Conservation (phyloP, 2,888 invertebrate genomes). For the Apoda limacodes region DNA sequence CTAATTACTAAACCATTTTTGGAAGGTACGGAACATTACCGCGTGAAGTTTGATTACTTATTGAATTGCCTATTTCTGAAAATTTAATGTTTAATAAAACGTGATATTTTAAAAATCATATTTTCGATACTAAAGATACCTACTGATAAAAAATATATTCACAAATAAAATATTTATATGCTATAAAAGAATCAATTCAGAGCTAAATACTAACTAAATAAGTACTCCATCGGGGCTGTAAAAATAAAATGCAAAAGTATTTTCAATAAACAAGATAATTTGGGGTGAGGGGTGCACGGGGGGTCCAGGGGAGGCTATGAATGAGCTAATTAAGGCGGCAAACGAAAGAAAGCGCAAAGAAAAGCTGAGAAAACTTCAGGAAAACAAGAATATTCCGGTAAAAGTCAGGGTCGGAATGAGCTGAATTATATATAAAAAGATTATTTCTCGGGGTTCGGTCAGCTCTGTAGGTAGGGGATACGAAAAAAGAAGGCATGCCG, state of each 20-base stretch:
- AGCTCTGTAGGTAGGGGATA: no score
- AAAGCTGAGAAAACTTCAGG: conserved; percentile 63
- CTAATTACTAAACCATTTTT: no score
- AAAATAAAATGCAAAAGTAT: conserved; percentile 61
- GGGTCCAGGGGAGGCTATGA: conserved; percentile 38
- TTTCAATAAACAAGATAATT: conserved; percentile 65
- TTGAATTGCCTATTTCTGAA: no score
- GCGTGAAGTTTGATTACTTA: no score
- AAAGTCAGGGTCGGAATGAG: conserved; percentile 32
- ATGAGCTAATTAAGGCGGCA: conserved; percentile 66
- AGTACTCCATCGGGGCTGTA: conserved; percentile 44
- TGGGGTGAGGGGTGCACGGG: conserved; percentile 27
- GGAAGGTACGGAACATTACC: no score
- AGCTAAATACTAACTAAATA: conserved; percentile 46
- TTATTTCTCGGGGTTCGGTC: no score
- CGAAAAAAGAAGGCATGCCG: no score
- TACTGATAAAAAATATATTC: not conserved
- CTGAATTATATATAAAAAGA: no score
- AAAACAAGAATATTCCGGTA: conserved; percentile 64
- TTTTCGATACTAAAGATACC: not conserved
- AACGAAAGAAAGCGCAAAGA: conserved; percentile 66
- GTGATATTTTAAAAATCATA: no score
- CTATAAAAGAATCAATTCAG: conserved; percentile 20
- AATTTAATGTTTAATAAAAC: no score
- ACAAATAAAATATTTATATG: not conserved